Evolutionary conservation across 2,888 invertebrate species (phyloP), one percentile per base, ranked within the genome.

Genomic region (Lasioglossum leucozonium): DNA sequence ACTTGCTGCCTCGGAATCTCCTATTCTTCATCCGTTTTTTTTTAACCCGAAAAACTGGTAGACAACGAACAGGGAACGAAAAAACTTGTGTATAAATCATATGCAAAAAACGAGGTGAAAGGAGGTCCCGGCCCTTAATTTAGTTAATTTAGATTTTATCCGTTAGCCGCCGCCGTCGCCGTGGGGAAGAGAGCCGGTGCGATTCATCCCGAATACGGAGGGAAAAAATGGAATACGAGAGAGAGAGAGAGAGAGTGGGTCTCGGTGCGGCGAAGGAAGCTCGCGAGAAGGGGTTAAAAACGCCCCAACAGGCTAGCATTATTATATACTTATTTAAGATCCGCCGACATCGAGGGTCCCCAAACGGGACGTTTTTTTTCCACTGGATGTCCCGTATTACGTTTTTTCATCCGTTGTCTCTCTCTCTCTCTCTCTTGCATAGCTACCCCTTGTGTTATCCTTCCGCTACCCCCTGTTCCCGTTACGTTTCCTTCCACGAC

Each of bases 141-240:
- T 94, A 95, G 95, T 95, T 95, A 95, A 95, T 95, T 95, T 95
- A 95, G 95, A 95, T 95, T 95, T 95, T 95, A 95, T 95, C 95
- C 95, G 95, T 95, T 95, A 91, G 93, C 58, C n/a, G 51, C 58
- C n/a, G 51, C 91, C 92, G 86, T 91, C n/a, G 51, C 91, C 92
- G 86, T 91, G 88, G 88, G 86, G 72, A 65, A 77, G 83, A 76
- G 74, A 75, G 34, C 30, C 65, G 75, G 72, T 37, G 71, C 47
- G 85, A 87, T 88, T 87, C 88, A 84, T 85, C 83, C 82, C 16
- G 44, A 37, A 72, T 51, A 47, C 62, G 22, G 22, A 18, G 40
- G 40, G 81, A 51, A 75, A 55, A 47, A 80, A 26, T 26, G 73
- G 58, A 76, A 79, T 65, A 47, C 74, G 34, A 65, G 76, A 71